Percentiles rank a stretch among this genome's conserved stretches.
Conservation (phyloP, 2,797 vertebrate genomes). For the Sebastes iracundus region DNA sequence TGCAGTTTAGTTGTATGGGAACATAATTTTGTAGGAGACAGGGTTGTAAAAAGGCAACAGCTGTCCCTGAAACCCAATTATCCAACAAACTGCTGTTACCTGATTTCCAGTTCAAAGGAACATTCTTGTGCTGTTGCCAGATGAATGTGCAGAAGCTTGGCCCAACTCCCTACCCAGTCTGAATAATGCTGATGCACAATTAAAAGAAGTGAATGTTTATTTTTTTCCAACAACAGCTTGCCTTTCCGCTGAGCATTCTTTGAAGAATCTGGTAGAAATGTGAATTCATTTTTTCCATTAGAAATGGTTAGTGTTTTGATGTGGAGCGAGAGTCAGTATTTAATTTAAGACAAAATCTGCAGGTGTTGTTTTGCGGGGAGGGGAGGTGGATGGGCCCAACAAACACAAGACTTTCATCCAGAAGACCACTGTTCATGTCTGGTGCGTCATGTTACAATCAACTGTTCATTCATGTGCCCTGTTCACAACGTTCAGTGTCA, state of each 20-base stretch:
- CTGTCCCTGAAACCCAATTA: conserved; percentile 50
- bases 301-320: neutral
- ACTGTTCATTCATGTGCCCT: too few relatives aligned
- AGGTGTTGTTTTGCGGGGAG: too few relatives aligned
- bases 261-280: neutral
- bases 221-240: conserved; percentile 8
- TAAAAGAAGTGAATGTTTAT: conserved; percentile 16
- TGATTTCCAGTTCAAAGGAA: conserved; percentile 47
- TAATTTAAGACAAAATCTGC: too few relatives aligned
- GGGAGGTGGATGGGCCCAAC: too few relatives aligned
- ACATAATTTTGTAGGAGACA: neutral
- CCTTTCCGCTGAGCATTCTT: neutral
- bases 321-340: neutral
- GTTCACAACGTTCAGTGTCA: too few relatives aligned
- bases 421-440: too few relatives aligned
- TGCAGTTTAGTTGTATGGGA: neutral
- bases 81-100: conserved; percentile 38
- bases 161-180: conserved; percentile 11
- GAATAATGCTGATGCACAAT: conserved; percentile 34
- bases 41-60: conserved; percentile 24
- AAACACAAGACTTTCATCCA: too few relatives aligned
- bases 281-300: neutral
- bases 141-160: conserved; percentile 35
- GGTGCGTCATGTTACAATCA: too few relatives aligned
- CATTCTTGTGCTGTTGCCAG: conserved; percentile 29